Percentiles rank a stretch among this genome's conserved stretches.
Conservation (phyloP, 2,888 invertebrate species). For the Himalopsyche kuldschensis region DNA sequence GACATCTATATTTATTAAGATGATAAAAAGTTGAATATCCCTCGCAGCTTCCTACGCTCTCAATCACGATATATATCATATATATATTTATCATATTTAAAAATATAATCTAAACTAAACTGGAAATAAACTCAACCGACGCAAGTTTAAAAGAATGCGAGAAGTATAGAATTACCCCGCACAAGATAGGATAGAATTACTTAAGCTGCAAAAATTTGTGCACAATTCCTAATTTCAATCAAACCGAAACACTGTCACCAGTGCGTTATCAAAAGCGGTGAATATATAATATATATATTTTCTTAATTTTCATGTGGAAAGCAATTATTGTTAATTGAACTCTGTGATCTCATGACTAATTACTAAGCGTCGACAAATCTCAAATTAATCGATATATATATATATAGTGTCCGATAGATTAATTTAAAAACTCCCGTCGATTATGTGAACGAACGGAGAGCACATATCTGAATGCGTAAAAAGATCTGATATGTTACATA, state of each 20-base stretch:
- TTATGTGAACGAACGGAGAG: not conserved
- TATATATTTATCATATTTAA: not conserved
- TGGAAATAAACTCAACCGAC: slow-evolving; percentile 13
- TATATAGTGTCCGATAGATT: not conserved
- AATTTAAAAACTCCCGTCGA: not conserved
- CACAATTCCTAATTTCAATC: slow-evolving; percentile 14
- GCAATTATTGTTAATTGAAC: not conserved
- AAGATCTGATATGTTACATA: not conserved
- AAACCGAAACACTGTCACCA: slow-evolving; percentile 17
- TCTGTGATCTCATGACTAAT: not conserved
- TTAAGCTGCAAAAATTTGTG: slow-evolving; percentile 22
- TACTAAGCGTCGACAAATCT: not conserved
- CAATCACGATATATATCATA: not conserved
- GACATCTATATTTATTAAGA: slow-evolving; percentile 10
- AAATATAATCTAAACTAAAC: slow-evolving; percentile 9
- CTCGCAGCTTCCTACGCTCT: not conserved
- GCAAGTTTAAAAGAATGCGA: slow-evolving; percentile 7
- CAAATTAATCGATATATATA: not conserved
- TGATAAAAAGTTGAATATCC: not conserved
- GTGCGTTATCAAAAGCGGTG: slow-evolving; percentile 16
- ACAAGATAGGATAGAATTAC: not conserved
- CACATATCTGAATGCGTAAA: not conserved
- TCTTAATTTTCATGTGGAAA: not conserved
- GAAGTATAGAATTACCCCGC: not conserved
- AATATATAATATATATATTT: not conserved